These are phyloP conservation scores for Potorous gilbertii DNA, from an alignment of 2,797 vertebrate species.

Conservation along the genomic window DNA sequence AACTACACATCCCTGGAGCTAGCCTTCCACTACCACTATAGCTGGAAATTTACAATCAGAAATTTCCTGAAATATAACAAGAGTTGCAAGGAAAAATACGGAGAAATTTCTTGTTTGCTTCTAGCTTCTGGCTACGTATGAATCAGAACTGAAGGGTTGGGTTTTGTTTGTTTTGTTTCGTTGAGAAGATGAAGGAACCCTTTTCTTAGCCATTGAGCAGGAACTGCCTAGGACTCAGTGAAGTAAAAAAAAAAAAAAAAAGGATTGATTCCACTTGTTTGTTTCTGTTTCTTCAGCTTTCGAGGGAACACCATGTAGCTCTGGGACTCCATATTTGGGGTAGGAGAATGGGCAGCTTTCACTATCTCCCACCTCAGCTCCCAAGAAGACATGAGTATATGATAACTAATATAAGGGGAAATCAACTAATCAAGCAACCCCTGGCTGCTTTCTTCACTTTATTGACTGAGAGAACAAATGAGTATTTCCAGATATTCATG, in stretches of 20 bases:
- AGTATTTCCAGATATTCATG: background rate
- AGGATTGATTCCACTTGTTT: background rate
- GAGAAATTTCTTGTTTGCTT: background rate
- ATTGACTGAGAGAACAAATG: background rate
- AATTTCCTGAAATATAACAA: background rate
- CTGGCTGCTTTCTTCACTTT: background rate
- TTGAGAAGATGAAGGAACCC: background rate
- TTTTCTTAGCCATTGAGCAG: background rate
- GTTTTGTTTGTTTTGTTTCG: too few relatives aligned
- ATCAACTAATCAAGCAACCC: background rate
- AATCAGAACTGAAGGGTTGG: background rate
- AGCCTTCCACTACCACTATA: background rate
- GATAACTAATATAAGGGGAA: too few relatives aligned
- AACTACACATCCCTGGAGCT: background rate
- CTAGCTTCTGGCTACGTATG: background rate
- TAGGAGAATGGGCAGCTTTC: background rate
- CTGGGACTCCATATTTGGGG: background rate
- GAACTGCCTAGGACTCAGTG: background rate
- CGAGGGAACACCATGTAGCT: background rate
- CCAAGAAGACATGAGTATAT: too few relatives aligned
- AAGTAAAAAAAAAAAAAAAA: background rate
- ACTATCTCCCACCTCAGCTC: background rate
- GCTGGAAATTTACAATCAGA: background rate
- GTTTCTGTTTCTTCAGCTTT: background rate
- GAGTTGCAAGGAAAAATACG: background rate